Base-by-base conservation (phyloP, 2,113 vertebrate genomes). In the Protomyctophum bolini region DNA sequence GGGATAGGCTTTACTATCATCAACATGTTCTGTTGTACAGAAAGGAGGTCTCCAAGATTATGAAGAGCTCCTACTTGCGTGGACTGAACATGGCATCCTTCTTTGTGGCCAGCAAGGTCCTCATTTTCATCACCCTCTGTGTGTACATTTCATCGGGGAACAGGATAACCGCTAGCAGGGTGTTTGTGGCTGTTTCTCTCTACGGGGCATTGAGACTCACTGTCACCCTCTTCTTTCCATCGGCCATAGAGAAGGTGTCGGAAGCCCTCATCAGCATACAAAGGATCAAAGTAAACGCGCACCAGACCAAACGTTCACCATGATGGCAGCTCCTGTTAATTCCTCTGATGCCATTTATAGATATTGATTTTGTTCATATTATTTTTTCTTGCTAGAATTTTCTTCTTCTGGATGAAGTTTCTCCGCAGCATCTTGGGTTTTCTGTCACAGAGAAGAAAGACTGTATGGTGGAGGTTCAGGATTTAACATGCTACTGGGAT, bases 1-100 rank as follows among this genome's bases (percentile, higher is more conserved):
- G 15, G 56, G 8, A 28, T 29, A 58, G 7, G 54, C 54, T 56
- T 56, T 15, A 56, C 33, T 21, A 21, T 21, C 64, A 21, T 72
- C 54, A 9, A 6, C 12, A 10, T 73, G 6, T 70, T 21, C 61
- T 70, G 3, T 68, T 63, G 0, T 56, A 12, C 80, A 99, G 97
- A 86, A 94, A 94, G 87, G 97, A 99, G 83, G 95, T 98, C 79
- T 93, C 94, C 77, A 96, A 94, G 89, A 73, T 98, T 71, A 91
- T 98, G 90, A 94, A 87, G 85, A 98, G 96, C 83, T 98, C 96
- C 58, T 98, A 97, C 76, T 95, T 99, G 58, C 95, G 97, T 66
- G 97, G 95, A 28, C 82, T 98, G 83, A 99, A 99, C 86, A 92
- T 98, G 92, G 96, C 96, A 0, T 97, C 95, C 0, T 98, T 97